Percentiles rank a stretch among this genome's conserved stretches.
Conservation (phyloP, 2,888 invertebrate species). For the Eristalis arbustorum region DNA sequence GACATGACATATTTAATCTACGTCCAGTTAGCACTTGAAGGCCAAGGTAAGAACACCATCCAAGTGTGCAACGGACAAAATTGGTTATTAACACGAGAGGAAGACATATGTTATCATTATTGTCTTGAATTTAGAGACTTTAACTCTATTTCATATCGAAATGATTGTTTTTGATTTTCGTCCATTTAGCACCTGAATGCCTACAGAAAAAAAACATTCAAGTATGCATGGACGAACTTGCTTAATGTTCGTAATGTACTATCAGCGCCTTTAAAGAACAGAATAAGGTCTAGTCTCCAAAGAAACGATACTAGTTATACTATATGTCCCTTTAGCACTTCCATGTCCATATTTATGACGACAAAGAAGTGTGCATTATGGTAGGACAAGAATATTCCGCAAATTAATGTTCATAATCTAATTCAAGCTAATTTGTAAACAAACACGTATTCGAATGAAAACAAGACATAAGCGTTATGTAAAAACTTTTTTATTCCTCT, state of each 20-base stretch:
- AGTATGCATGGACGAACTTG: background rate
- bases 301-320: background rate
- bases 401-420: background rate
- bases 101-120: too few relatives aligned
- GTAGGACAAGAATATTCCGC: slow-evolving; percentile 10
- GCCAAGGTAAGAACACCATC: too few relatives aligned
- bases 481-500: slow-evolving; percentile 64
- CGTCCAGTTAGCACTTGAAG: too few relatives aligned
- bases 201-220: background rate
- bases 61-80: too few relatives aligned
- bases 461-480: slow-evolving; percentile 15
- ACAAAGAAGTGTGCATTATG: slow-evolving; percentile 39
- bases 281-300: background rate
- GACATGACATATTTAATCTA: too few relatives aligned
- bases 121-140: too few relatives aligned
- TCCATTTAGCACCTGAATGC: slow-evolving; percentile 49
- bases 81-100: too few relatives aligned
- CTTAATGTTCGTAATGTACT: background rate
- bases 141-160: background rate
- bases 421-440: background rate
- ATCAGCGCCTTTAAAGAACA: background rate
- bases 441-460: background rate
- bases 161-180: slow-evolving; percentile 1
- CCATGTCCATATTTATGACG: background rate
- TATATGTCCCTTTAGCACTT: slow-evolving; percentile 58